Evolutionary conservation across 2,797 vertebrate species (phyloP).

Genomic region (Coregonus suidteri): DNA sequence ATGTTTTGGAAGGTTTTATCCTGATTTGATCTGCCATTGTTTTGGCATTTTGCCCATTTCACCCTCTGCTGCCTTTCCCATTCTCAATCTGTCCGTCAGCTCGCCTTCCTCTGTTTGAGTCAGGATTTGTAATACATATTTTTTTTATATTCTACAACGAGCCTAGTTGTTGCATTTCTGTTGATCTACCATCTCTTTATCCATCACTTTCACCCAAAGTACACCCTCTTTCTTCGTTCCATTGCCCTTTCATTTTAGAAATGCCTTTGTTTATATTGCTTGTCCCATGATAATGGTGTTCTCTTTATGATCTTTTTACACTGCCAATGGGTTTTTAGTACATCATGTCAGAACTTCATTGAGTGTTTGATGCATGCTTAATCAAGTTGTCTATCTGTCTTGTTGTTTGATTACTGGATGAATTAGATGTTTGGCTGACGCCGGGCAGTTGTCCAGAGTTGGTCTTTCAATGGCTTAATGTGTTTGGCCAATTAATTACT

Average conservation of each 20-base stretch:
- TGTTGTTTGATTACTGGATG: not conserved
- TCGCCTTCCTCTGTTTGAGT: not conserved
- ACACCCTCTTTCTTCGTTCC: not conserved
- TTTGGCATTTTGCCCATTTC: not conserved
- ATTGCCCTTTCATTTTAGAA: not conserved
- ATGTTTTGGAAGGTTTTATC: not conserved
- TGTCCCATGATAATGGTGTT: not conserved
- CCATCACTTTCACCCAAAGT: not conserved
- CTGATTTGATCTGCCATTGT: not conserved
- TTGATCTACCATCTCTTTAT: not conserved
- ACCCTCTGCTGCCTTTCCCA: constrained; percentile 1
- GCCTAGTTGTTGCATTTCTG: not conserved
- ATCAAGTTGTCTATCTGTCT: not conserved
- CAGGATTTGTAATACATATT: not conserved
- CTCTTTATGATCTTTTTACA: not conserved
- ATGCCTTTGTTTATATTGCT: not conserved
- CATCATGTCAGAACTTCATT: not conserved
- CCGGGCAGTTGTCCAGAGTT: not conserved
- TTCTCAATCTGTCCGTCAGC: not conserved
- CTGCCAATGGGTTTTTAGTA: not conserved
- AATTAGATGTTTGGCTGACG: not conserved
- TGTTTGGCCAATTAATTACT: not conserved
- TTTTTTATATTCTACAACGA: not conserved
- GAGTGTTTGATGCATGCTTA: not conserved
- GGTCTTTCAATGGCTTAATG: not conserved